Evolutionary conservation across 2,888 invertebrate genomes (phyloP), one percentile per base, ranked within the genome.

Genomic region (Quadriops clusia): DNA sequence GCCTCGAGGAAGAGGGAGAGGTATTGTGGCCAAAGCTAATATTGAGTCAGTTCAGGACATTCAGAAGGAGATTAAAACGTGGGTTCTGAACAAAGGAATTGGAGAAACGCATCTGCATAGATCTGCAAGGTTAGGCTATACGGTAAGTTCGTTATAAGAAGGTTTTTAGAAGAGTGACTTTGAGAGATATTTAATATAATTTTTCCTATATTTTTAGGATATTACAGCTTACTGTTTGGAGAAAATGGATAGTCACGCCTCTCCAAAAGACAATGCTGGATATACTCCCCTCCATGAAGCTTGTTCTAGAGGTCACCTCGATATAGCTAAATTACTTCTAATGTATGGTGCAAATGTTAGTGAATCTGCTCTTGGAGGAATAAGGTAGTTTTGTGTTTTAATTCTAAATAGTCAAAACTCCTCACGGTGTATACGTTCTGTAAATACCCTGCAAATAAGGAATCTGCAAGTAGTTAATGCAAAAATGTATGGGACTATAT

Each of bases 271-370:
- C 56, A 91, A 93, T 57, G 91, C 91, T 2, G 86, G 86, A 0
- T 89, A 87, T 51, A 93, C 93, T 2, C 89, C 94, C 1, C 64
- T 94, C 16, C 93, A 94, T 58, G 93, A 91, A 52, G 89, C 91
- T 5, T 85, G 90, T 48, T 78, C 86, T 3, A 75, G 80, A 45
- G 93, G 93, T 3, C 84, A 90, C 56, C 67, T 91, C 26, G 77
- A 80, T 45, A 89, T 93, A 41, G 89, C 89, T 2, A 73, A 81
- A 44, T 68, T 87, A 26, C 68, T 94, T 12, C 64, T 94, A 23
- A 76, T 79, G 46, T 86, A 89, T 50, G 93, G 93, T 14, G 91
- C 91, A 5, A 86, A 89, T 57, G 87, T 84, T 34, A 89, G 89
- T 37, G 86, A 84, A 48, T 85, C 87, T 32, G 91, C 93, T 2